Evolutionary conservation across 2,888 invertebrate species (phyloP).

Genomic region (Kuschelorhynchus macadamiae): DNA sequence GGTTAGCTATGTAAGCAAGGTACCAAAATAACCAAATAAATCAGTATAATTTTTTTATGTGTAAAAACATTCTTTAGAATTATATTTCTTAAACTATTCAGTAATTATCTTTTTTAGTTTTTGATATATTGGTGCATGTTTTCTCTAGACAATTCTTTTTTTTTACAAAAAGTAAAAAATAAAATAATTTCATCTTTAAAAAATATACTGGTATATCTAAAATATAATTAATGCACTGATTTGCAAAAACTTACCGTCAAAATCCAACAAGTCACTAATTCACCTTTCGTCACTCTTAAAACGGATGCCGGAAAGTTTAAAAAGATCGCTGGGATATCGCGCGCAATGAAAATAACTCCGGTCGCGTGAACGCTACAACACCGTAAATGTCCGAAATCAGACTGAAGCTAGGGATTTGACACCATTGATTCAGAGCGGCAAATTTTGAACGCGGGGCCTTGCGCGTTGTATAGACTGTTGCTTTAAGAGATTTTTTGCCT

Average conservation of each 20-base stretch:
- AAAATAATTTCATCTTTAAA: no score
- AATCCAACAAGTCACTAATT: neutral
- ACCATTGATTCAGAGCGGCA: constrained; percentile 41
- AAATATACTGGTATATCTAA: no score
- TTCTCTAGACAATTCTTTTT: no score
- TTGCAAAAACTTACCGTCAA: neutral
- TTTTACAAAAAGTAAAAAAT: no score
- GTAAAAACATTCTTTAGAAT: no score
- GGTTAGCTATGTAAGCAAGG: no score
- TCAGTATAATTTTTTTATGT: no score
- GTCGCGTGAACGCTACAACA: neutral
- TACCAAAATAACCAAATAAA: no score
- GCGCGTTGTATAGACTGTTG: constrained; percentile 41
- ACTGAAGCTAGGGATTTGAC: constrained; percentile 10
- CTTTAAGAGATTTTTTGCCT: constrained; percentile 33
- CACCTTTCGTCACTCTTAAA: neutral
- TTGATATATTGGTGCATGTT: no score
- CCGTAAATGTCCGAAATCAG: constrained; percentile 17
- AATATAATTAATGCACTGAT: no score
- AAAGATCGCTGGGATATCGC: constrained; percentile 5
- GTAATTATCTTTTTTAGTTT: no score
- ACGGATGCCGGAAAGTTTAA: constrained; percentile 2
- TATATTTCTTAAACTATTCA: no score
- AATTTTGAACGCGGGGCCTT: constrained; percentile 34
- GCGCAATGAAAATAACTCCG: constrained; percentile 1